Percentiles rank a stretch among this genome's conserved stretches.
Conservation (phyloP, 2,797 vertebrate genomes). For the Rhabdophis nuchalis region DNA sequence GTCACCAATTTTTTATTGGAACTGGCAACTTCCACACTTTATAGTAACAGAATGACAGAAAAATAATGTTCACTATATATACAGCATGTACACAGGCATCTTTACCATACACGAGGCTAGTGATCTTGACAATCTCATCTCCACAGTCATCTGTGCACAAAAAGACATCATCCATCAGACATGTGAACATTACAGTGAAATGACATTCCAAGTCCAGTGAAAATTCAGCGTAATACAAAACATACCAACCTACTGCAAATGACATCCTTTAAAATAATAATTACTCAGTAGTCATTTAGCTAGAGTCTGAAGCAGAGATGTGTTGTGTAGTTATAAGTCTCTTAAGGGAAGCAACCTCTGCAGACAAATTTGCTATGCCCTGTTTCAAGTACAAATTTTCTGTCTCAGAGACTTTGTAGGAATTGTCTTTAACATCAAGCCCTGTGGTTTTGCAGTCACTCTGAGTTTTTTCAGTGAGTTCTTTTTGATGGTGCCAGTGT, state of each 20-base stretch:
- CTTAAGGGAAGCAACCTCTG: conserved; percentile 81
- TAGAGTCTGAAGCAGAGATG: conserved; percentile 81
- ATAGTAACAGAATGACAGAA: conserved; percentile 75
- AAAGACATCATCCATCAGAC: conserved; percentile 75
- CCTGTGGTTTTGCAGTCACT: conserved; percentile 69
- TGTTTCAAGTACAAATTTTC: conserved; percentile 81
- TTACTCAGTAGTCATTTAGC: conserved; percentile 74
- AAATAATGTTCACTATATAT: conserved; percentile 76
- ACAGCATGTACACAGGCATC: conserved; percentile 75
- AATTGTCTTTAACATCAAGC: conserved; percentile 73
- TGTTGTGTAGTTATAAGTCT: conserved; percentile 80
- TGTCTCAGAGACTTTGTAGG: conserved; percentile 73
- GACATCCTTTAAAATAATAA: conserved; percentile 66
- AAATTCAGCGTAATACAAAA: conserved; percentile 79
- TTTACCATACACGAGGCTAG: conserved; percentile 78
- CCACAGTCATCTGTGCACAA: conserved; percentile 77
- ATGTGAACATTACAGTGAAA: conserved; percentile 84
- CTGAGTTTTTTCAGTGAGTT: conserved; percentile 71
- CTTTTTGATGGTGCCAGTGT: conserved; percentile 80
- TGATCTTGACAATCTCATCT: conserved; percentile 71
- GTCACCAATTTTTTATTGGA: conserved; percentile 86
- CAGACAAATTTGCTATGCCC: conserved; percentile 76
- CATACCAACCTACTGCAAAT: conserved; percentile 72
- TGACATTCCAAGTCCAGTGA: conserved; percentile 83
- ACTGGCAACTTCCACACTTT: conserved; percentile 80